Percentiles rank a stretch among this genome's conserved stretches.
phyloP scores from a whole-genome alignment of 1,140 invertebrate genomes.

The Calephelis nemesis region DNA sequence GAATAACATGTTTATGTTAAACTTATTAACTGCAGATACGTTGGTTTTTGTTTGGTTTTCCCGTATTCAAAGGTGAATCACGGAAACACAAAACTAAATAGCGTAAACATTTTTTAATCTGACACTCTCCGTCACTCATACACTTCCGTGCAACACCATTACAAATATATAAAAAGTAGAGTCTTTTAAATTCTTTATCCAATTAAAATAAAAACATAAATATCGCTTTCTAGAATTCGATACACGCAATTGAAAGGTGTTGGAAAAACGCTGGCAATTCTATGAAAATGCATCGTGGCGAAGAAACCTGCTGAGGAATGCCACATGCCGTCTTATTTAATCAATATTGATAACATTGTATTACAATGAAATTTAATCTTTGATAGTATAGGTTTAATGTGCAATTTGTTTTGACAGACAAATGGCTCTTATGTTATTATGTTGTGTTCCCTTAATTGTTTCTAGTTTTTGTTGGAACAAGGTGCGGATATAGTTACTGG shows the following conservation, averaged over 20 bases:
- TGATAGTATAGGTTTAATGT: slow-evolving; percentile 55
- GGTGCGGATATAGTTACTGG: slow-evolving; percentile 69
- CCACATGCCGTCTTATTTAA: slow-evolving; percentile 57
- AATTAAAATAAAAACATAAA: slow-evolving; percentile 63
- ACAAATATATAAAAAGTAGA: slow-evolving; percentile 11
- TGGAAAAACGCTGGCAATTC: slow-evolving; percentile 74
- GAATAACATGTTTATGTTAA: too few species aligned
- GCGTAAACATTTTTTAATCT: slow-evolving; percentile 27
- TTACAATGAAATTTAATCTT: slow-evolving; percentile 63
- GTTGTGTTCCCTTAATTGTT: slow-evolving; percentile 68
- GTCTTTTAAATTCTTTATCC: slow-evolving; percentile 39
- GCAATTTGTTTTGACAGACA: slow-evolving; percentile 54
- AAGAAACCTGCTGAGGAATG: slow-evolving; percentile 71
- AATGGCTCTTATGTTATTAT: slow-evolving; percentile 59
- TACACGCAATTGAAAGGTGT: slow-evolving; percentile 74
- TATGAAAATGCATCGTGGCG: slow-evolving; percentile 70
- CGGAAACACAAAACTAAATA: slow-evolving; percentile 18
- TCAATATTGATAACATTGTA: slow-evolving; percentile 48
- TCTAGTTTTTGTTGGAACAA: slow-evolving; percentile 72
- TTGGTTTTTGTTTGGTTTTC: neutral
- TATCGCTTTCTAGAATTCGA: slow-evolving; percentile 76
- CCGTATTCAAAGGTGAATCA: slow-evolving; percentile 13
- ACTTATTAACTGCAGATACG: too few species aligned
- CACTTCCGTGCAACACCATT: slow-evolving; percentile 31
- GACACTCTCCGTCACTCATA: slow-evolving; percentile 29